Evolutionary conservation across 2,797 vertebrate species (phyloP).

Genomic region (Hirundo rustica): DNA sequence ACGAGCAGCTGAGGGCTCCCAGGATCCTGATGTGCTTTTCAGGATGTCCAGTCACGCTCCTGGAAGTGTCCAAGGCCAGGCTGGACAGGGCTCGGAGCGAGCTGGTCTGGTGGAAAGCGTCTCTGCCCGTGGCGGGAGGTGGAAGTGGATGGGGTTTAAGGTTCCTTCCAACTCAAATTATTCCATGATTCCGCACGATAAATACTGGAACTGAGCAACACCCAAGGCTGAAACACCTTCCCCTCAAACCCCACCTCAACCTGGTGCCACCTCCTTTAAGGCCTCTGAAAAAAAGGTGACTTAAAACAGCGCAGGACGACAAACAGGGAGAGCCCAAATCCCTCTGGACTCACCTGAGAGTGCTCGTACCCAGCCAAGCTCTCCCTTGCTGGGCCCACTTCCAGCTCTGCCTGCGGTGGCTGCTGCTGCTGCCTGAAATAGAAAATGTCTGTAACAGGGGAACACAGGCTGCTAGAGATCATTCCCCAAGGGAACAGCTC

Average conservation of each 20-base stretch:
- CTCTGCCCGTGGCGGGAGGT: not conserved
- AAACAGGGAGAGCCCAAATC: not conserved
- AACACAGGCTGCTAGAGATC: not conserved
- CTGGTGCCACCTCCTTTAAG: not conserved
- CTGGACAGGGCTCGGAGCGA: not conserved
- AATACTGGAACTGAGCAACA: accelerated
- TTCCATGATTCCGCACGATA: not conserved
- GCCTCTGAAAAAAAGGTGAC: not conserved
- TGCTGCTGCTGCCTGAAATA: conserved; percentile 84
- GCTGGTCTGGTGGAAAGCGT: not conserved
- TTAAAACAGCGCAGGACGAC: not conserved
- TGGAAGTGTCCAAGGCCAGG: not conserved
- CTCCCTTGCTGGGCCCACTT: conserved; percentile 85
- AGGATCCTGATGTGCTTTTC: accelerated
- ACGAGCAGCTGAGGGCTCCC: not conserved
- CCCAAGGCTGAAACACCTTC: not conserved
- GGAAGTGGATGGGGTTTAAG: not conserved
- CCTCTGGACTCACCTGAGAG: conserved; percentile 68
- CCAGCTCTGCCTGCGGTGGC: conserved; percentile 82
- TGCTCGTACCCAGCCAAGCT: conserved; percentile 75
- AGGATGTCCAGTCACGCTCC: not conserved
- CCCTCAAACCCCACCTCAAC: not conserved
- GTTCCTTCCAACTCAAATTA: not conserved
- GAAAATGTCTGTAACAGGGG: conserved; percentile 3
- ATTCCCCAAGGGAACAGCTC: not conserved